Percentiles rank a stretch among this genome's conserved stretches.
Evolutionary conservation across 2,113 vertebrate genomes (phyloP).

Genomic region (Carollia perspicillata): DNA sequence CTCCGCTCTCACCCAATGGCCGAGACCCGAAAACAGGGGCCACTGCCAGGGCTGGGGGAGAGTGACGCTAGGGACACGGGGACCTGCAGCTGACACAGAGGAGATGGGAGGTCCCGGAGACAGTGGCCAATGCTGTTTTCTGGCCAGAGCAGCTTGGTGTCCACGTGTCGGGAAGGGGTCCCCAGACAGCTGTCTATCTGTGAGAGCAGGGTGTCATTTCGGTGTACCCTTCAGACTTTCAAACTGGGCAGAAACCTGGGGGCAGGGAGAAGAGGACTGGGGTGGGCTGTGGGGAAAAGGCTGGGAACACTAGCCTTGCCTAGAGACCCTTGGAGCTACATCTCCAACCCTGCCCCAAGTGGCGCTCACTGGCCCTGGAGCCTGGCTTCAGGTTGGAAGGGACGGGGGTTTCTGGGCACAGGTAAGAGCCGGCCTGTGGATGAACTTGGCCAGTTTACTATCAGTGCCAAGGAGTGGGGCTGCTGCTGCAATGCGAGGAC

Average conservation of each 20-base stretch:
- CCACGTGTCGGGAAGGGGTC: neutral
- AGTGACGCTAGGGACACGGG: no score
- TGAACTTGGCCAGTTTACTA: neutral
- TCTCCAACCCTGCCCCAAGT: neutral
- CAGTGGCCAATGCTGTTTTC: rapidly evolving
- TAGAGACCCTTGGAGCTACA: neutral
- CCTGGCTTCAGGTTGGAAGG: neutral
- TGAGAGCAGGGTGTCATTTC: neutral
- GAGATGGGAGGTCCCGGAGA: neutral
- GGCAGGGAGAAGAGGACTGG: neutral
- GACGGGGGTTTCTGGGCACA: neutral
- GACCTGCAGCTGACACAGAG: neutral
- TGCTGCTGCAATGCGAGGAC: neutral
- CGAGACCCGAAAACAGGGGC: neutral
- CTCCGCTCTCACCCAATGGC: neutral
- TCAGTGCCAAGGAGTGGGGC: neutral
- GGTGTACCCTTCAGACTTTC: neutral
- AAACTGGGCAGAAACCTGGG: neutral
- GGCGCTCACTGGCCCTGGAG: neutral
- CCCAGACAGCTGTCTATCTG: rapidly evolving
- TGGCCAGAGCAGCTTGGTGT: neutral
- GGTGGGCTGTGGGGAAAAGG: neutral
- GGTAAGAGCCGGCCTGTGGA: neutral
- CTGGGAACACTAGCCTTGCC: no score
- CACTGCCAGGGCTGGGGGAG: neutral